Conservation (phyloP, 2,888 invertebrate genomes). For the Epistrophe eligans region DNA sequence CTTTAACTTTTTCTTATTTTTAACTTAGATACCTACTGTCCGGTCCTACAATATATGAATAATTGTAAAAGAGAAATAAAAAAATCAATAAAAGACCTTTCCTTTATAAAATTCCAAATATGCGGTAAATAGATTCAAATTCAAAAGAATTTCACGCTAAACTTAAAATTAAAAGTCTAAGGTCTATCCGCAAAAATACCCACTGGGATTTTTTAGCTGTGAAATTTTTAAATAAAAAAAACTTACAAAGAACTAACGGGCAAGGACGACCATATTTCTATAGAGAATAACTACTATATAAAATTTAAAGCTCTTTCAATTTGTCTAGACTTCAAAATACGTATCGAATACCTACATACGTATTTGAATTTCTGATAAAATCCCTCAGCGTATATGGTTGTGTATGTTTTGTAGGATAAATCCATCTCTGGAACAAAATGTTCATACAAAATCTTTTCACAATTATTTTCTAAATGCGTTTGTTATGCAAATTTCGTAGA, state of each 20-base stretch:
- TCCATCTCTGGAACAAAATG: neutral
- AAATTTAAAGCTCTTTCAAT: neutral
- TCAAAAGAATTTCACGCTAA: neutral
- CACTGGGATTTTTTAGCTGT: neutral
- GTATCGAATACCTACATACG: neutral
- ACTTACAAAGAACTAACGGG: neutral
- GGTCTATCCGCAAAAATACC: neutral
- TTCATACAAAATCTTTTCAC: neutral
- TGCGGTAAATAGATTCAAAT: neutral
- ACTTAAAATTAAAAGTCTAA: neutral
- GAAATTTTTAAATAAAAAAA: neutral
- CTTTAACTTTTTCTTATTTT: no score
- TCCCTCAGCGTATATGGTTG: no score
- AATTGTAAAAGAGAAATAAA: neutral
- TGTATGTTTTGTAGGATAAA: neutral
- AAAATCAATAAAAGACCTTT: neutral
- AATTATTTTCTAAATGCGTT: neutral
- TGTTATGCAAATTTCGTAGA: neutral
- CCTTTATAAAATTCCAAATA: neutral
- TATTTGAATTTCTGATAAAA: neutral
- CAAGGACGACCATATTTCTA: neutral
- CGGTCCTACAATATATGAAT: neutral
- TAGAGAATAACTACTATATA: neutral
- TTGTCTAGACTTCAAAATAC: neutral
- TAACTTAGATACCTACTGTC: no score